These are phyloP conservation scores for Echinometra lucunter DNA, from an alignment of 53 echinoderm and acorn worm species.

Conservation along the genomic window DNA sequence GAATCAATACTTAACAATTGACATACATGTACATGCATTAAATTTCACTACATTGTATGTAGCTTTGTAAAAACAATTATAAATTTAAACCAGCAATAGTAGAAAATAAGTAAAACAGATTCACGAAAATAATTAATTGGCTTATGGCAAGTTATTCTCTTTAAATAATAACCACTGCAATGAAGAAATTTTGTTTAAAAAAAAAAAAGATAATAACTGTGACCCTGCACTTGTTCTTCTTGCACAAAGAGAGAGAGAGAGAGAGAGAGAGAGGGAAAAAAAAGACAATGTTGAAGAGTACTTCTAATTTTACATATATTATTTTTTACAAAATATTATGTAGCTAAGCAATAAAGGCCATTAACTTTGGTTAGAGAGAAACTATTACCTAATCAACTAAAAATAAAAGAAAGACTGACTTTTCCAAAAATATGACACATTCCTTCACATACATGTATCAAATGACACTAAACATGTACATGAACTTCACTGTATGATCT, in stretches of 20 bases:
- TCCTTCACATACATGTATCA: background rate
- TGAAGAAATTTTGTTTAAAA: too few relatives aligned
- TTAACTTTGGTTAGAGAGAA: background rate
- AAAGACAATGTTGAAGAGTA: background rate
- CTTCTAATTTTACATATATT: background rate
- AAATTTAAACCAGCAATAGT: background rate
- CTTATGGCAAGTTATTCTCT: background rate
- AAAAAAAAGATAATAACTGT: background rate
- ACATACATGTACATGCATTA: too few relatives aligned
- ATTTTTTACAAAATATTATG: background rate
- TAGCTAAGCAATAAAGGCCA: background rate
- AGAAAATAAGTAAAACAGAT: background rate
- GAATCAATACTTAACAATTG: background rate
- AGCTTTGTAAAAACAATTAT: background rate
- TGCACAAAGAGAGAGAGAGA: too few relatives aligned
- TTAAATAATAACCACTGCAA: too few relatives aligned
- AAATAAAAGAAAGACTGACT: background rate
- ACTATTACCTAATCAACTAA: too few relatives aligned
- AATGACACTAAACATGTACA: background rate
- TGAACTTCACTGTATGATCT: background rate
- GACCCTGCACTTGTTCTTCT: background rate
- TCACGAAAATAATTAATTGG: background rate
- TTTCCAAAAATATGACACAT: background rate
- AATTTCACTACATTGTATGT: background rate
- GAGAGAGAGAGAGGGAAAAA: too few relatives aligned